Conservation (phyloP, 2,888 invertebrate species). For the Leptothorax acervorum region DNA sequence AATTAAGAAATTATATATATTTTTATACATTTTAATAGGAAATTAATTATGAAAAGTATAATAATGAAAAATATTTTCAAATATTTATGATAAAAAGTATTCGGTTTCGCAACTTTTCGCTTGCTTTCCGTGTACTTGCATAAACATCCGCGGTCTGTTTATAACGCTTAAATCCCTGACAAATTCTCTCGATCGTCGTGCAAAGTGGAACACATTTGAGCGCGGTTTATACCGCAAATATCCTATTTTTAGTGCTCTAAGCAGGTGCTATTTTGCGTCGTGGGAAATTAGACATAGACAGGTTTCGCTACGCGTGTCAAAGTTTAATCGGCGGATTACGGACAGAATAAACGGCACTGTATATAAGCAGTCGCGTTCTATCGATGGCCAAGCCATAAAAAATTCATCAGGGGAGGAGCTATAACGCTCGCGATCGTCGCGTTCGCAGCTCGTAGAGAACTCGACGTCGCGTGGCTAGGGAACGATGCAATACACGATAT, state of each 20-base stretch:
- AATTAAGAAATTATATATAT: not conserved
- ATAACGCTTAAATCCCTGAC: not conserved
- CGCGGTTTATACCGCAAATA: not conserved
- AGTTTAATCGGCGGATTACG: not conserved
- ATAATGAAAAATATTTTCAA: not conserved
- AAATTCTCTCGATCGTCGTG: constrained; percentile 8
- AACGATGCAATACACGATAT: constrained; percentile 8
- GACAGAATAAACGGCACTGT: not conserved
- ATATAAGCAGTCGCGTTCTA: not conserved
- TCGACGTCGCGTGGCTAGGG: not conserved
- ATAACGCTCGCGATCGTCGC: not conserved
- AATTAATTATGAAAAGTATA: constrained; percentile 2
- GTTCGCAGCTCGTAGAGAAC: not conserved
- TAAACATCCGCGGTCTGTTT: not conserved
- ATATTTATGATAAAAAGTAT: not conserved
- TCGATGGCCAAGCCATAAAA: constrained; percentile 1
- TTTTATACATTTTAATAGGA: not conserved
- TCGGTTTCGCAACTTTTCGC: not conserved
- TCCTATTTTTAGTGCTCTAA: constrained; percentile 18
- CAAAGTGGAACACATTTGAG: not conserved
- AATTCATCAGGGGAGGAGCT: constrained; percentile 13
- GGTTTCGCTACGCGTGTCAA: not conserved
- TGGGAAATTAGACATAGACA: not conserved
- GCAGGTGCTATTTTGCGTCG: constrained; percentile 1
- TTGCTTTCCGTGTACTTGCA: not conserved